Conservation (phyloP, 2,113 vertebrate genomes). For the Scatophagus argus region DNA sequence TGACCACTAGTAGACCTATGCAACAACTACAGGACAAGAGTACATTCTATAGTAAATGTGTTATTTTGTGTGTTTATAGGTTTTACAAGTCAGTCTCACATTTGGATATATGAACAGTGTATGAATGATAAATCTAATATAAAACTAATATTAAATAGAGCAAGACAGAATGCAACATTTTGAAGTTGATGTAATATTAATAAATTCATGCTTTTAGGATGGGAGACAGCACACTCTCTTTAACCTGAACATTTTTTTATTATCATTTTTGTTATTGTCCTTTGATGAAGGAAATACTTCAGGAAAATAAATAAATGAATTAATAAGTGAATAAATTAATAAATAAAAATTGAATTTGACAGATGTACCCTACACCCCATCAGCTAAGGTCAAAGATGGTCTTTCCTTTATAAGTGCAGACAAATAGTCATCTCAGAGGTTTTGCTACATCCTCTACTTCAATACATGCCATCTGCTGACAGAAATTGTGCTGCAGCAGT, state of each 20-base stretch:
- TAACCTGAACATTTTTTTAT: not conserved
- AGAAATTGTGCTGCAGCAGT: constrained; percentile 38
- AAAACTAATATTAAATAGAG: not conserved
- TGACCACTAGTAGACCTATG: no score
- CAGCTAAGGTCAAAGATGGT: constrained; percentile 15
- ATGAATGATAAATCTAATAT: not conserved
- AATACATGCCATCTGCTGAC: constrained; percentile 18
- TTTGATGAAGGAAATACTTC: not conserved
- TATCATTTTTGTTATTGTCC: not conserved
- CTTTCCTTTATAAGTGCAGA: constrained; percentile 10
- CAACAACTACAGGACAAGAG: no score
- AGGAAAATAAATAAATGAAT: not conserved
- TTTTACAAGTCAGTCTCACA: not conserved
- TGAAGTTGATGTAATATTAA: constrained; percentile 3
- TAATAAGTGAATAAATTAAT: not conserved
- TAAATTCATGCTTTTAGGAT: not conserved
- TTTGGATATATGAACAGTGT: not conserved
- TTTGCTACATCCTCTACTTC: constrained; percentile 30
- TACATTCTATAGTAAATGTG: no score
- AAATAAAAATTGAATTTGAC: not conserved
- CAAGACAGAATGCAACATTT: no score
- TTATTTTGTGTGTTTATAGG: no score
- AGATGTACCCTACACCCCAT: not conserved
- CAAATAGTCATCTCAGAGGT: constrained; percentile 32
- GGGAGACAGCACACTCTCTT: not conserved